Percentiles rank a stretch among this genome's conserved stretches.
These are phyloP conservation scores for Philypnodon macrostomus DNA, from an alignment of 2,797 vertebrate genomes.

Conservation along the genomic window DNA sequence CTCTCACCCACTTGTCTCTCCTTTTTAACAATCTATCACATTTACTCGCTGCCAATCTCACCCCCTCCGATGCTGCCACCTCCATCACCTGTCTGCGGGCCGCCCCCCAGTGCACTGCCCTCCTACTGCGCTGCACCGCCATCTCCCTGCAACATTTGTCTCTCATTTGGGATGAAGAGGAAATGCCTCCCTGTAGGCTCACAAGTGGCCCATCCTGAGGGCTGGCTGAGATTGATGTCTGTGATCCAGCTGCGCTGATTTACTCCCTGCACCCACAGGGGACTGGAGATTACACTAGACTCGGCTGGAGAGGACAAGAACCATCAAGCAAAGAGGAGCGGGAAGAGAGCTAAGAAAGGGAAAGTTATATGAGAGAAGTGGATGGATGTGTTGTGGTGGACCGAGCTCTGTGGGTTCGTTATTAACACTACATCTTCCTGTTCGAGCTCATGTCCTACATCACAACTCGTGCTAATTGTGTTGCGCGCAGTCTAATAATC, in stretches of 20 bases:
- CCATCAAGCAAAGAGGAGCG: slow-evolving; percentile 42
- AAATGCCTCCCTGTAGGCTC: slow-evolving; percentile 70
- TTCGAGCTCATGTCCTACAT: slow-evolving; percentile 52
- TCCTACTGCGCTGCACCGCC: slow-evolving; percentile 17
- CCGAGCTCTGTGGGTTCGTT: slow-evolving; percentile 50
- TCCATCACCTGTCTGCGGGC: slow-evolving; percentile 19
- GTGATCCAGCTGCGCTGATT: slow-evolving; percentile 79
- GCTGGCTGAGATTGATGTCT: slow-evolving; percentile 78
- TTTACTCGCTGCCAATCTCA: slow-evolving; percentile 49
- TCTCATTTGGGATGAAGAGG: slow-evolving; percentile 70
- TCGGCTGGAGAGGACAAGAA: slow-evolving; percentile 55
- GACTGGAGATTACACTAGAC: slow-evolving; percentile 73
- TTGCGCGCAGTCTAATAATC: slow-evolving; percentile 43
- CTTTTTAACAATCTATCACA: slow-evolving; percentile 45
- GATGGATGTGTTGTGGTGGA: slow-evolving; percentile 53
- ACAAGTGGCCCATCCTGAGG: slow-evolving; percentile 73
- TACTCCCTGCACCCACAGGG: slow-evolving; percentile 69
- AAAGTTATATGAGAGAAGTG: slow-evolving; percentile 26
- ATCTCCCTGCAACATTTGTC: slow-evolving; percentile 69
- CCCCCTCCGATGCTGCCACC: slow-evolving; percentile 16
- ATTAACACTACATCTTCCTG: slow-evolving; percentile 57
- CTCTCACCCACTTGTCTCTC: slow-evolving; percentile 41
- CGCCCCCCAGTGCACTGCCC: neutral
- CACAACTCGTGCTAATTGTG: slow-evolving; percentile 48
- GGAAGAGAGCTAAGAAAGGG: slow-evolving; percentile 9